Evolutionary conservation across 1,140 invertebrate species (phyloP).

Genomic region (Euglossa dilemma): DNA sequence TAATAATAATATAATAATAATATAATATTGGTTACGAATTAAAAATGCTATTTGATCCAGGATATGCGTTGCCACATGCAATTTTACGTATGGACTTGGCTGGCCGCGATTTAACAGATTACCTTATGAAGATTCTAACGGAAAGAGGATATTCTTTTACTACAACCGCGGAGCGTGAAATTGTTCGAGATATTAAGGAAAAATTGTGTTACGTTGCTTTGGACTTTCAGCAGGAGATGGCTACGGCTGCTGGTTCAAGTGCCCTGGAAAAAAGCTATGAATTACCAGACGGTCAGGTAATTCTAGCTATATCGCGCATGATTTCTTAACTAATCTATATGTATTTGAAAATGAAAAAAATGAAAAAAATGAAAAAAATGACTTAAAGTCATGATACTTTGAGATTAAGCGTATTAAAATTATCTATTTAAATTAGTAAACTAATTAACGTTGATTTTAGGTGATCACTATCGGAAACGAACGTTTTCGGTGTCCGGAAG

Average conservation of each 20-base stretch:
- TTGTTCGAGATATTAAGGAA: slow-evolving; percentile 93
- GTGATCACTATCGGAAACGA: slow-evolving; percentile 96
- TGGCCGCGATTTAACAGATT: slow-evolving; percentile 94
- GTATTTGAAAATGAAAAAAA: background rate
- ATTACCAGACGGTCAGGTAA: slow-evolving; percentile 93
- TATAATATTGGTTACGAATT: background rate
- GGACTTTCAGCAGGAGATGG: slow-evolving; percentile 94
- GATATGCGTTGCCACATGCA: slow-evolving; percentile 88
- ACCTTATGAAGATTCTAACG: slow-evolving; percentile 94
- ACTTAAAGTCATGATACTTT: no score
- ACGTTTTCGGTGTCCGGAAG: slow-evolving; percentile 96
- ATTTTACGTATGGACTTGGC: slow-evolving; percentile 95
- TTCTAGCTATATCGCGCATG: slow-evolving; percentile 58
- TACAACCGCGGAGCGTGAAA: slow-evolving; percentile 90
- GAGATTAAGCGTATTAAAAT: background rate
- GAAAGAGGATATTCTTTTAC: slow-evolving; percentile 90
- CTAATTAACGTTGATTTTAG: slow-evolving; percentile 63
- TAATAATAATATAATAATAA: background rate
- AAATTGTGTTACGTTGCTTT: slow-evolving; percentile 93
- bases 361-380: background rate
- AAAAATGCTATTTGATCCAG: slow-evolving; percentile 56
- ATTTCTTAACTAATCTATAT: no score
- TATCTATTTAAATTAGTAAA: background rate
- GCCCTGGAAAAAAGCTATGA: slow-evolving; percentile 94
- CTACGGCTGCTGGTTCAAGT: slow-evolving; percentile 90